Conservation (phyloP, 2,888 invertebrate species). For the Hemistola chrysoprasaria region DNA sequence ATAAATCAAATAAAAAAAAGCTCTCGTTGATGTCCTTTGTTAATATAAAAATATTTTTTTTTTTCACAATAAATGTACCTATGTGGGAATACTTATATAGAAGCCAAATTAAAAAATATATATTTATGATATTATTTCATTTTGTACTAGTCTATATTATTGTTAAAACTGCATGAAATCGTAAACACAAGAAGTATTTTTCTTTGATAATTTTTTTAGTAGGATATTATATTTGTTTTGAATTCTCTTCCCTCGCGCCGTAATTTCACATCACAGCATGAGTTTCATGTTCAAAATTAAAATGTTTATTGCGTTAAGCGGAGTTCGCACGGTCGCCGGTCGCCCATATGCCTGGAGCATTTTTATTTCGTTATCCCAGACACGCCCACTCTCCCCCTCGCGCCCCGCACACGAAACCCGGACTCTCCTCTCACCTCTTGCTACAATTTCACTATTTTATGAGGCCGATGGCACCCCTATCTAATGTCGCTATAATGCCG, state of each 20-base stretch:
- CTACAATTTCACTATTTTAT: conserved; percentile 65
- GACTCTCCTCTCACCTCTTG: conserved; percentile 43
- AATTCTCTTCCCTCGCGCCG: conserved; percentile 61
- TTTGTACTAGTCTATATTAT: too few species aligned
- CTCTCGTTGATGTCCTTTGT: conserved; percentile 19
- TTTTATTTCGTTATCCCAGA: conserved; percentile 75
- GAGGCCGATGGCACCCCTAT: conserved; percentile 65
- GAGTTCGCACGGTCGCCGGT: conserved; percentile 69
- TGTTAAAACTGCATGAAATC: too few species aligned
- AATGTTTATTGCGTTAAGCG: conserved; percentile 80
- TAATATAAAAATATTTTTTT: conserved; percentile 5
- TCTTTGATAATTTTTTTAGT: too few species aligned
- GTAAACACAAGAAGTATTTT: too few species aligned
- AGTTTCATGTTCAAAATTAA: conserved; percentile 80
- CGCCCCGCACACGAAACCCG: conserved; percentile 37
- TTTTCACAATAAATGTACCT: too few species aligned
- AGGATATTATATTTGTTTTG: conserved; percentile 71
- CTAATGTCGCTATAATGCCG: conserved; percentile 71
- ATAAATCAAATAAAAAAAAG: background rate
- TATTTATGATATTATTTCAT: too few species aligned
- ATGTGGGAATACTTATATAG: too few species aligned
- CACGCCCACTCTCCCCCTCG: conserved; percentile 53
- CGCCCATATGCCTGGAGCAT: conserved; percentile 62
- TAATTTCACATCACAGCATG: conserved; percentile 79
- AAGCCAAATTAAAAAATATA: too few species aligned